phyloP scores from a whole-genome alignment of 1,140 invertebrate species.

The Halesus radiatus region DNA sequence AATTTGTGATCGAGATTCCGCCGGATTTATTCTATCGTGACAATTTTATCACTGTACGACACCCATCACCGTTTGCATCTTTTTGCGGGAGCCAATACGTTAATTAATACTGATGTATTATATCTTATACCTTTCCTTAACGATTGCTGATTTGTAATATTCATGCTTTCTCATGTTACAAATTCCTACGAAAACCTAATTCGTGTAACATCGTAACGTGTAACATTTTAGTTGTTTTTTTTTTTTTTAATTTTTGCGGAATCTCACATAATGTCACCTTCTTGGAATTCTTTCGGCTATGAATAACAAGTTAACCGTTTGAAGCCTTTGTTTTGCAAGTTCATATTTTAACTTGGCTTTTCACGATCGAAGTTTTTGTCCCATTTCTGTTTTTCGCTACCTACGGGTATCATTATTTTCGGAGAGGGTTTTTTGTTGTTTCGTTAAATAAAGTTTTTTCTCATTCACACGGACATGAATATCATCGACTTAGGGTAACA shows the following conservation, averaged over 20 bases:
- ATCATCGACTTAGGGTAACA: constrained; percentile 15
- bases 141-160: too few species aligned
- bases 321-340: constrained; percentile 3
- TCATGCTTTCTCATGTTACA: too few species aligned
- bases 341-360: constrained; percentile 12
- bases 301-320: constrained; percentile 1
- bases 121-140: too few species aligned
- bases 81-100: too few species aligned
- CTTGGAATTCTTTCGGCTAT: background rate
- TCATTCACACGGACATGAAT: background rate
- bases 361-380: background rate
- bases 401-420: constrained; percentile 1
- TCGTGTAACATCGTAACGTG: too few species aligned
- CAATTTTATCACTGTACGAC: constrained; percentile 2
- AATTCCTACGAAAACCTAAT: too few species aligned
- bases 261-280: background rate
- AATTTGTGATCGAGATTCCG: constrained; percentile 24
- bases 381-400: constrained; percentile 10
- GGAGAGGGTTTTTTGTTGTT: background rate
- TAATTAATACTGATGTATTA: too few species aligned
- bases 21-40: constrained; percentile 26
- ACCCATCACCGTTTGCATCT: too few species aligned
- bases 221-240: too few species aligned
- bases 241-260: background rate
- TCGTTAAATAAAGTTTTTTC: constrained; percentile 3